Percentiles rank a stretch among this genome's conserved stretches.
phyloP scores from a whole-genome alignment of 2,797 vertebrate species.

The Tenualosa thibaudeaui region DNA sequence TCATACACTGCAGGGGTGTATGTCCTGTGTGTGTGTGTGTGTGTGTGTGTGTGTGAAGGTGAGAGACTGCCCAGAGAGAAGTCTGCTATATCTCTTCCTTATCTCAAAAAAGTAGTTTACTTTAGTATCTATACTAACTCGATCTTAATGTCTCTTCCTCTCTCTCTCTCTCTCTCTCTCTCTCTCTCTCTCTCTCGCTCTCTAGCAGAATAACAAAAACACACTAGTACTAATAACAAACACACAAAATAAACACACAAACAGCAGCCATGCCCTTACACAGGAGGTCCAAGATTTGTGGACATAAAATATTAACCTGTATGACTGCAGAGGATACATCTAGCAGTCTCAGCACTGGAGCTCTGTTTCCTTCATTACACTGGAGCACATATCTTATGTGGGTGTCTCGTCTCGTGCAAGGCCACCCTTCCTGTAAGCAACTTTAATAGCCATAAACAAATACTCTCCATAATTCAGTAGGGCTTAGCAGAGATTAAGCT shows the following conservation, averaged over 20 bases:
- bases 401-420: background rate
- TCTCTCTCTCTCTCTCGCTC: background rate
- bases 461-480: conserved; percentile 40
- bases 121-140: background rate
- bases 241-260: background rate
- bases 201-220: background rate
- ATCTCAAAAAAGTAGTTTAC: background rate
- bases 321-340: background rate
- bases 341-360: background rate
- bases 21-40: too few species aligned
- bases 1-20: too few species aligned
- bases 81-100: too few species aligned
- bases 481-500: conserved; percentile 32
- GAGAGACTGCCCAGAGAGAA: too few species aligned
- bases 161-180: background rate
- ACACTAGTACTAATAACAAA: background rate
- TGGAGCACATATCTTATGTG: background rate
- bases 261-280: background rate
- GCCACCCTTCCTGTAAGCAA: conserved; percentile 23
- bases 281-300: background rate
- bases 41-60: background rate
- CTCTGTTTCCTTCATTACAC: background rate
- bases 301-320: background rate
- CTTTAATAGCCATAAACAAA: conserved; percentile 40
- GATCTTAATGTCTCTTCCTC: background rate